phyloP scores from a whole-genome alignment of 2,797 vertebrate species.

The Serranus cabrilla region DNA sequence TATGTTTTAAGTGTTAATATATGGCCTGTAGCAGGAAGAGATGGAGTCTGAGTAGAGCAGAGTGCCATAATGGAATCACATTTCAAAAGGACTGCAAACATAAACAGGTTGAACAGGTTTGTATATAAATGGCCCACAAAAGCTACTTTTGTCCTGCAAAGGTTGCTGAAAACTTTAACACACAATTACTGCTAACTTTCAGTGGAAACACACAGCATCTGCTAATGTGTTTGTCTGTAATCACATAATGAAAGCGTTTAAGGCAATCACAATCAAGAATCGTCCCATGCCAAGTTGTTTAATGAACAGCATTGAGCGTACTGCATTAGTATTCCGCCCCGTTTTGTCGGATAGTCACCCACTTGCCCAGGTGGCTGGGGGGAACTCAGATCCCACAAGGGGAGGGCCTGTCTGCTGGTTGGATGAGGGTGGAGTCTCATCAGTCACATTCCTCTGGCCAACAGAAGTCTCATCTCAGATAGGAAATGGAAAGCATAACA shows the following conservation, averaged over 20 bases:
- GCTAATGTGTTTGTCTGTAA: slow-evolving; percentile 41
- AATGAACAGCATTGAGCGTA: slow-evolving; percentile 66
- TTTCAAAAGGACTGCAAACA: slow-evolving; percentile 58
- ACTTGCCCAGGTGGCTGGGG: slow-evolving; percentile 76
- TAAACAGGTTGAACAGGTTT: slow-evolving; percentile 80
- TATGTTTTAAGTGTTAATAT: slow-evolving; percentile 20
- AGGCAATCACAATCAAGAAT: slow-evolving; percentile 55
- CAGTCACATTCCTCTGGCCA: slow-evolving; percentile 70
- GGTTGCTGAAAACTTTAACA: slow-evolving; percentile 29
- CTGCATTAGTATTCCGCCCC: slow-evolving; percentile 75
- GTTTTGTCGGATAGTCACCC: slow-evolving; percentile 40
- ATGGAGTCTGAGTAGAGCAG: slow-evolving; percentile 31
- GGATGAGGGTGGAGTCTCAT: slow-evolving; percentile 70
- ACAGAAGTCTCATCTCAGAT: slow-evolving; percentile 61
- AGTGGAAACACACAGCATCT: slow-evolving; percentile 25
- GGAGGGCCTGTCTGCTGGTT: slow-evolving; percentile 56
- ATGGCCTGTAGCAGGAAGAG: slow-evolving; percentile 49
- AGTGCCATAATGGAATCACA: slow-evolving; percentile 54
- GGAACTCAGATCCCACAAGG: slow-evolving; percentile 50
- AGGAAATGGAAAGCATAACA: slow-evolving; percentile 75
- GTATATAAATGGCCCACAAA: slow-evolving; percentile 53
- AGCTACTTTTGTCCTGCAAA: slow-evolving; percentile 42
- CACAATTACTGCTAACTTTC: slow-evolving; percentile 27
- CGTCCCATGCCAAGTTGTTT: slow-evolving; percentile 50
- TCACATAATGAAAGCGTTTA: slow-evolving; percentile 56